phyloP scores from a whole-genome alignment of 2,888 invertebrate species.

The Diabrotica balteata region DNA sequence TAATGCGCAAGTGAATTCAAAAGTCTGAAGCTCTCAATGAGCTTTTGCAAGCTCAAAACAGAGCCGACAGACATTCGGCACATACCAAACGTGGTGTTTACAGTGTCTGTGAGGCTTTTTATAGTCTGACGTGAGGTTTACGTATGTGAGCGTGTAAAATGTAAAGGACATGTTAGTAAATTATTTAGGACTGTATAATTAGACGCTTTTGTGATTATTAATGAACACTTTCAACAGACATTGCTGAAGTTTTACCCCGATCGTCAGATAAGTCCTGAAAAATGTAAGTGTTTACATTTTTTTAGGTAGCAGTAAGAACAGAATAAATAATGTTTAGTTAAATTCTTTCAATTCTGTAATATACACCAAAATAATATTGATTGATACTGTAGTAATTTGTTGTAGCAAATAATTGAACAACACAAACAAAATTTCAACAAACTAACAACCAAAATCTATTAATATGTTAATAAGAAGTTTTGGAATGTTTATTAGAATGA shows the following conservation, averaged over 20 bases:
- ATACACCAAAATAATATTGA: no score
- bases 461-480: no score
- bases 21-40: conserved; percentile 31
- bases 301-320: background rate
- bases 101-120: conserved; percentile 19
- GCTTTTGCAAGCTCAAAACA: conserved; percentile 25
- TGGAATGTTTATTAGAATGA: no score
- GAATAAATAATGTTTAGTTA: no score
- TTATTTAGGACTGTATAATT: background rate
- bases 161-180: conserved; percentile 15
- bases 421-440: no score
- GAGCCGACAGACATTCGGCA: conserved; percentile 23
- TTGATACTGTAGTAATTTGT: no score
- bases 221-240: no score
- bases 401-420: no score
- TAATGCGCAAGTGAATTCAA: conserved; percentile 31
- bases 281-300: conserved; percentile 20
- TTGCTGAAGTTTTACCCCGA: background rate
- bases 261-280: conserved; percentile 3
- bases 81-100: conserved; percentile 32
- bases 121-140: conserved; percentile 19
- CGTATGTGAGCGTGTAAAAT: conserved; percentile 24
- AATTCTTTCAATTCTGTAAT: no score
- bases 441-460: no score
- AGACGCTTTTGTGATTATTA: no score